phyloP scores from a whole-genome alignment of 2,113 vertebrate genomes.

The Leptobrachium leishanense region DNA sequence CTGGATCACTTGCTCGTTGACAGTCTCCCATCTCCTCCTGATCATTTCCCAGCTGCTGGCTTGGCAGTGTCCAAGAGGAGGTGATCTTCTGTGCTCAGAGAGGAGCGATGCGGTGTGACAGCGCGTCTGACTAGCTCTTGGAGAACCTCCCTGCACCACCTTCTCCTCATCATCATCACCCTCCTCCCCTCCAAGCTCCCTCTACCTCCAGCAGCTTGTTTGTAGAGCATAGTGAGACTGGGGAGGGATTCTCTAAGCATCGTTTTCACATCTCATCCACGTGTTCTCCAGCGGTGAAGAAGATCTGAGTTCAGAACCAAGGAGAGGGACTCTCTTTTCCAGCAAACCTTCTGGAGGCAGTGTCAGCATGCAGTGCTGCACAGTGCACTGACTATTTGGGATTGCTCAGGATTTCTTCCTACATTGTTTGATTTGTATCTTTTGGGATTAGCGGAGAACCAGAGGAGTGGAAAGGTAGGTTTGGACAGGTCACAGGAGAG shows the following conservation, averaged over 20 bases:
- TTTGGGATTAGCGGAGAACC: conserved; percentile 53
- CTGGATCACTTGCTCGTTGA: background rate
- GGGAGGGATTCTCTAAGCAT: conserved; percentile 20
- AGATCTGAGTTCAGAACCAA: conserved; percentile 9
- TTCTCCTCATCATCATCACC: conserved; percentile 4
- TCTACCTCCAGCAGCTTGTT: conserved; percentile 28
- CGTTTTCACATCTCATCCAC: conserved; percentile 46
- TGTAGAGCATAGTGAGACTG: conserved; percentile 40
- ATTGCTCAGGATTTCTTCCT: background rate
- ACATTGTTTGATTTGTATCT: background rate
- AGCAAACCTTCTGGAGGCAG: background rate
- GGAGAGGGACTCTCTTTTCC: conserved; percentile 1
- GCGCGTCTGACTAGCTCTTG: background rate
- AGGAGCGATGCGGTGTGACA: conserved; percentile 7
- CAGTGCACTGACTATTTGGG: background rate
- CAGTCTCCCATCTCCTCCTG: background rate
- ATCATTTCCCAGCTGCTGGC: background rate
- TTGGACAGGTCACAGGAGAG: background rate
- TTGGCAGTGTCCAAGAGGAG: conserved; percentile 19
- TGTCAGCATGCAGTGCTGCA: background rate
- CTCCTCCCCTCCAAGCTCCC: conserved; percentile 6
- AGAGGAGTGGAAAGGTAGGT: background rate
- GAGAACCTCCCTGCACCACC: conserved; percentile 19
- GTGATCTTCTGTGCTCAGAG: conserved; percentile 15
- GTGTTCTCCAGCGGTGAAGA: conserved; percentile 44